A percentile compares a stretch with the other conserved stretches of the same genome.
Conservation (phyloP, 1,140 invertebrate genomes). For the Trinorchestia longiramus region DNA sequence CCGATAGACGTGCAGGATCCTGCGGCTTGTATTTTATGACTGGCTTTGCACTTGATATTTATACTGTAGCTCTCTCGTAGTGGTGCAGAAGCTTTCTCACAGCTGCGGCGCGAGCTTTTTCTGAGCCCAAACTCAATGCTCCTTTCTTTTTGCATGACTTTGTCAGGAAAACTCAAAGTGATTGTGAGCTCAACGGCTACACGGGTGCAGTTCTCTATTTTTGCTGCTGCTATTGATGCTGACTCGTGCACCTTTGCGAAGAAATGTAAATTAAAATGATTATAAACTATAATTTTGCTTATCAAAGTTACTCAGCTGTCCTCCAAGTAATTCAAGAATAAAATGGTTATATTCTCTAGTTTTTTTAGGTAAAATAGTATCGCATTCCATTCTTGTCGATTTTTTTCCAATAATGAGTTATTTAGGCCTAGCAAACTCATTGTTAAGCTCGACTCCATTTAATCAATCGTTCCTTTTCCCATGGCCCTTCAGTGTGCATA, state of each 20-base stretch:
- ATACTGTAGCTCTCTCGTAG: background rate
- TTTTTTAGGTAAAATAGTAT: background rate
- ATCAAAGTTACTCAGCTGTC: background rate
- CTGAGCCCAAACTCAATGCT: background rate
- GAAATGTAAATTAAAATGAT: background rate
- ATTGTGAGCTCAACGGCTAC: background rate
- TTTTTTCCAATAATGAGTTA: background rate
- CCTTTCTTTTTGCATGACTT: background rate
- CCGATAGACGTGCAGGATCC: conserved; percentile 33
- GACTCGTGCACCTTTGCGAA: background rate
- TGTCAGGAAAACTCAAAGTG: background rate
- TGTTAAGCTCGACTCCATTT: background rate
- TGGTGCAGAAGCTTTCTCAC: background rate
- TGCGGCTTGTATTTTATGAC: conserved; percentile 25
- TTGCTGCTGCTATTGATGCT: background rate
- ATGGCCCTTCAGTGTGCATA: background rate
- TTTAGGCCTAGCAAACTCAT: background rate
- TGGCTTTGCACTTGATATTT: conserved; percentile 39
- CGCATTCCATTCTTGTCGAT: background rate
- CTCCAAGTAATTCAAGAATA: background rate
- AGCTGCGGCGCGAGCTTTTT: background rate
- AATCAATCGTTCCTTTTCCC: background rate
- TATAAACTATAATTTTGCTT: background rate
- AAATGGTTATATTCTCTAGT: background rate
- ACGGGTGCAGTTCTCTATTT: background rate